Evolutionary conservation across 2,797 vertebrate species (phyloP).

Genomic region (Hippocampus kuda): DNA sequence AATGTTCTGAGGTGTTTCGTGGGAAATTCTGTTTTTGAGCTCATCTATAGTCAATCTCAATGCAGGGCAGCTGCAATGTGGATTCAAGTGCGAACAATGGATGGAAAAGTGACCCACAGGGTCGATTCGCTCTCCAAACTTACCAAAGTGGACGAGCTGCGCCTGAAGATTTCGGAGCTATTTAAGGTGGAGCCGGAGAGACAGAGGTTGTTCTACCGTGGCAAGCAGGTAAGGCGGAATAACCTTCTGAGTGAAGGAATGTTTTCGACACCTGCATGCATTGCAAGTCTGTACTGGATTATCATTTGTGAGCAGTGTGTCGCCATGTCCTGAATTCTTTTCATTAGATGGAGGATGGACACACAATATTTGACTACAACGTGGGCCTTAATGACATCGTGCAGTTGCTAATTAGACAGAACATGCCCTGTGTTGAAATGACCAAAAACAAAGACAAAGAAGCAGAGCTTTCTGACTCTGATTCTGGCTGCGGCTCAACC

Average conservation of each 20-base stretch:
- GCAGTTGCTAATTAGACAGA: constrained; percentile 85
- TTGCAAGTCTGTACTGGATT: not conserved
- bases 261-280: not conserved
- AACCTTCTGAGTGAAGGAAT: not conserved
- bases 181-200: constrained; percentile 80
- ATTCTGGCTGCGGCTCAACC: constrained; percentile 87
- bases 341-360: constrained; percentile 92
- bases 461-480: constrained; percentile 83
- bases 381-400: constrained; percentile 94
- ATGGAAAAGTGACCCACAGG: constrained; percentile 83
- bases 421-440: constrained; percentile 44
- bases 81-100: constrained; percentile 99
- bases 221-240: constrained; percentile 79
- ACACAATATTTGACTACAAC: constrained; percentile 93
- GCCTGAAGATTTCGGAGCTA: constrained; percentile 76
- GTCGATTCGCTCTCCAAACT: constrained; percentile 90
- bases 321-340: constrained; percentile 6
- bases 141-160: constrained; percentile 89
- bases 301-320: not conserved
- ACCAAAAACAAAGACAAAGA: constrained; percentile 77
- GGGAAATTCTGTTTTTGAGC: not conserved
- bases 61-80: constrained; percentile 81
- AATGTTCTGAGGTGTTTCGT: not conserved
- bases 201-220: constrained; percentile 89
- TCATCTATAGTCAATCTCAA: constrained; percentile 12